Base-by-base conservation (phyloP, 2,888 invertebrate genomes). In the Idaea biselata region DNA sequence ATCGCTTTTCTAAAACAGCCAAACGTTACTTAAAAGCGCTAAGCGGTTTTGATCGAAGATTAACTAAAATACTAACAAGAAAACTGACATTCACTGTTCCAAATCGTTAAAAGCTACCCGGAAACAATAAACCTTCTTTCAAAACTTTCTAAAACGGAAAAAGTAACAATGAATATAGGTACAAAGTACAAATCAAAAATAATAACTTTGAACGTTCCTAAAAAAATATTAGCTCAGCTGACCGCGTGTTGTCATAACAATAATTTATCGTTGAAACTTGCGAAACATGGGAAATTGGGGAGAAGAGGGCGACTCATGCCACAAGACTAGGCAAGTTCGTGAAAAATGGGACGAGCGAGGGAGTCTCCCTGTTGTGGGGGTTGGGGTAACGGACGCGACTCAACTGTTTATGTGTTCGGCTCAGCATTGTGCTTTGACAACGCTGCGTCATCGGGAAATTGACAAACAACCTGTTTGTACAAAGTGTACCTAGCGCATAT, bases 351-450 rank as follows among this genome's bases (percentile, higher is more conserved):
- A 76, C 81, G 70, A 74, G 71, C 81, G 70, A 74, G 71, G 69
- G 67, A 60, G 58, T 65, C 60, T 61, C 69, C 73, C 74, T 66
- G 61, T 58, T 57, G 56, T 58, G 25, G 61, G 60, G 67, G 59
- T 55, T 71, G 68, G 72, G 66, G 71, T 73, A 75, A 65, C 73
- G 72, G 71, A 73, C 78, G 77, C 77, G 77, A 75, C 81, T 79
- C 78, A 81, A 83, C 83, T 86, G 87, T 87, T 89, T 89, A 88
- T 87, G 83, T 87, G 84, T 82, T 86, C 82, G 82, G 78, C 75
- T 81, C 77, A 81, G 78, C 82, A 78, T 76, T 82, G 80, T 79
- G 82, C 84, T 86, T 79, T 82, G 83, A 85, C 82, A 87, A 79
- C 73, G 84, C 87, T 84, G 82, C 82, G 88, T 88, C 88, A 89